Evolutionary conservation across 1,140 invertebrate genomes (phyloP), one percentile per base, ranked within the genome.

Genomic region (Eufriesea mexicana): DNA sequence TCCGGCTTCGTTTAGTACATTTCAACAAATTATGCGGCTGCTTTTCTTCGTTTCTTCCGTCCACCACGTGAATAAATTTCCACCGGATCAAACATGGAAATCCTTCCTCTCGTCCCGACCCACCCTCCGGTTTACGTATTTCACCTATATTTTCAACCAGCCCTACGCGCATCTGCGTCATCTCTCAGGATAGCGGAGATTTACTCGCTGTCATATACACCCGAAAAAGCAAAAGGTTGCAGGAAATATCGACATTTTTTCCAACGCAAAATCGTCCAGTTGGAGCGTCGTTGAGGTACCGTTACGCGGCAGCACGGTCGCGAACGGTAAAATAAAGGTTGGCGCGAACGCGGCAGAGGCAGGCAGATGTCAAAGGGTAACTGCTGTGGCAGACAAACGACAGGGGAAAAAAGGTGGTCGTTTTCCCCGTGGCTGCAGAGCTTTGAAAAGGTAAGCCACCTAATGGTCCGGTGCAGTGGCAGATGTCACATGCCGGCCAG

Each of bases 401-500:
- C 1, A 35, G 42, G 54, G n/a, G 74, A 64, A 42, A 61, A 57
- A 71, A 74, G 62, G 55, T 54, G 47, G 47, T 45, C 18, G 49
- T 23, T 85, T 83, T 72, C 55, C 68, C 73, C 54, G 55, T 64
- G 28, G 71, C 35, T 55, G 8, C 73, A 79, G 86, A 89, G 77
- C 61, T 85, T 78, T 88, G 89, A 87, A 87, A 86, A 80, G 70
- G 79, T 76, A 82, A 82, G 82, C 64, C 68, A 81, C 74, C 83
- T 88, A 87, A 84, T 87, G 78, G 85, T 81, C 78, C 86, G 54
- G 81, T 55, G 74, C 75, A 35, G 82, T 85, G 84, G 85, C 89
- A 93, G 91, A 92, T 92, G 91, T 93, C 91, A 93, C 91, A 90
- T 92, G 91, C 62, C 83, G 75, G 79, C 57, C 83, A 84, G 82